Base-by-base conservation (phyloP, 2,797 vertebrate genomes). In the Dryobates pubescens region DNA sequence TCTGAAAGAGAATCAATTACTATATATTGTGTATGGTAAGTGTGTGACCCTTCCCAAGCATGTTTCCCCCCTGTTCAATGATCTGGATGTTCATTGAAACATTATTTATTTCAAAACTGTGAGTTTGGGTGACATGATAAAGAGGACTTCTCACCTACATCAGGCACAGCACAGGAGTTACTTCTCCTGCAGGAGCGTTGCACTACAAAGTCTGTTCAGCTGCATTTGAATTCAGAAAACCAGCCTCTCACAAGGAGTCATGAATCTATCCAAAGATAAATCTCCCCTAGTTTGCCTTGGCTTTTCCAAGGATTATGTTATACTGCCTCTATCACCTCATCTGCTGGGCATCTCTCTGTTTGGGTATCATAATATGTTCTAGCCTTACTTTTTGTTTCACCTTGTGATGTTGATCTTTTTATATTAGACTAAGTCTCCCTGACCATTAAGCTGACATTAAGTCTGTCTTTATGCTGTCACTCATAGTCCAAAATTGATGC, bases 181-280 rank as follows among this genome's bases (percentile, higher is more conserved):
- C 8, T 59, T 85, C 11, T 51, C 20, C 38, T 58, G 4, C 7
- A 32, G 36, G 1, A 36, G 8, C n/a, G 34, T 65, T n/a, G 23
- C 45, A 15, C 56, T 47, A 22, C 26, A 36, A 34, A 61, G 30
- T 64, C 16, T 67, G 8, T 78, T 86, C 70, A 77, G 32, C 18
- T 74, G 23, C 27, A n/a, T 56, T 69, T 62, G 29, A 83, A 32
- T 59, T 69, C 20, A 62, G 45, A 62, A 81, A 81, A 78, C 13
- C 22, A 74, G 12, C 13, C 56, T 19, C 45, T 78, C 19, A 85
- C 7, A 59, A 49, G 7, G 17, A 49, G 32, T 17, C 9, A 27
- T 2, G 1, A 71, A 45, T 74, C 71, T 59, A 0, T 7, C 56
- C 13, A 16, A 15, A 27, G 24, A 2, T 10, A 19, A 9, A 10